phyloP scores from a whole-genome alignment of 2,888 invertebrate genomes.

The Scaptomyza cyrtandrae region DNA sequence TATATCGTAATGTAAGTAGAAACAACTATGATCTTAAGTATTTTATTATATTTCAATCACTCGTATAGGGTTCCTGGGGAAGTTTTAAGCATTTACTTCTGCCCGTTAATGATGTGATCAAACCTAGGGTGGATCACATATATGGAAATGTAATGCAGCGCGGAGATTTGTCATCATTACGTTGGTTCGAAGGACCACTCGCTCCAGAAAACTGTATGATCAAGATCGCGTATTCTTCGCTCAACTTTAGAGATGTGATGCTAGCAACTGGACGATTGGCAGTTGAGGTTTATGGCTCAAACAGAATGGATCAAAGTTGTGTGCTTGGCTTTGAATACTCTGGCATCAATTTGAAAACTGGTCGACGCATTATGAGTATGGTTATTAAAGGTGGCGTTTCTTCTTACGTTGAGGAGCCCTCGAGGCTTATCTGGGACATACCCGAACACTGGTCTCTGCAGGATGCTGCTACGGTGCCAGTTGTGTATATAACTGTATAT shows the following conservation, averaged over 20 bases:
- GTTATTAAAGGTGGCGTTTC: conserved; percentile 86
- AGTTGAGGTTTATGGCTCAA: conserved; percentile 90
- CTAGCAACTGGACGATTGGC: conserved; percentile 95
- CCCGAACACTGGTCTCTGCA: conserved; percentile 90
- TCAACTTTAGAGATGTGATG: conserved; percentile 98
- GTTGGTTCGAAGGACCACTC: conserved; percentile 91
- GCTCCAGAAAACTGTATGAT: conserved; percentile 85
- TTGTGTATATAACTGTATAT: conserved; percentile 90
- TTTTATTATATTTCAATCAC: neutral
- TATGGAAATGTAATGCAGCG: conserved; percentile 91
- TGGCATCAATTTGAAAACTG: conserved; percentile 86
- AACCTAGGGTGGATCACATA: conserved; percentile 87
- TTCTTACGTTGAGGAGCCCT: conserved; percentile 81
- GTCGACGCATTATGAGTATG: conserved; percentile 88
- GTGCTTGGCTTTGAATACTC: conserved; percentile 89
- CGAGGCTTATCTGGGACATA: conserved; percentile 86
- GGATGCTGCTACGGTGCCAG: conserved; percentile 91
- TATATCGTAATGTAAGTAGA: conserved; percentile 86
- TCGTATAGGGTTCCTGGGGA: conserved; percentile 86
- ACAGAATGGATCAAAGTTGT: conserved; percentile 88
- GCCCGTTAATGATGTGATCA: conserved; percentile 81
- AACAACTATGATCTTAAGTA: neutral
- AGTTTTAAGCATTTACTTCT: conserved; percentile 93
- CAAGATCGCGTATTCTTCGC: conserved; percentile 88
- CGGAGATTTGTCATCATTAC: conserved; percentile 94